Evolutionary conservation across 1,140 invertebrate species (phyloP), one percentile per base, ranked within the genome.

Genomic region (Homalodisca vitripennis): DNA sequence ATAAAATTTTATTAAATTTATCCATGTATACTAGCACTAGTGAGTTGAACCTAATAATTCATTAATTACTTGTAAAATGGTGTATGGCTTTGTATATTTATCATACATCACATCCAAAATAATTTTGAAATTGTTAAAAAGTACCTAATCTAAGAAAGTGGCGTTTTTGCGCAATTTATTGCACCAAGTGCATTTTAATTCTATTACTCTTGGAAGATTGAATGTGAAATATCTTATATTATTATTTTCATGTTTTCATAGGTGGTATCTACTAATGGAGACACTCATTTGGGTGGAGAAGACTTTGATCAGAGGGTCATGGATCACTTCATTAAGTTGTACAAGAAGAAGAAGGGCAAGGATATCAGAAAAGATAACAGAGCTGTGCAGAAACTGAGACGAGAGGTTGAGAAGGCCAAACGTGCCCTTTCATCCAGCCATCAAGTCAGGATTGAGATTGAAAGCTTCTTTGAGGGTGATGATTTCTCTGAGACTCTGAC

Each of bases 401-500:
- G 96, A 81, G n/a, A n/a, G n/a, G 95, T 98, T 17, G 97, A 99
- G 80, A 98, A 98, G 80, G 97, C 97, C 0, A 99, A 99, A 87
- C 87, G 98, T 79, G 94, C 95, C 46, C 84, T 99, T 64, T 98
- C 95, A 69, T 90, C 93, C 51, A 94, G 92, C 74, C 97, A 98
- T 80, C 95, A 98, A 83, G 82, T 83, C 74, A 92, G 92, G 80
- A 97, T 99, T 79, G 98, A 99, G 85, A 98, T 99, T 79, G 98
- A 99, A 84, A 98, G 95, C 17, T 93, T 99, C 87, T 98, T 94
- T 77, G 97, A 99, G 78, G 97, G 97, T 75, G 96, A 98, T 77
- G 98, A 99, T 78, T 99, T 99, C 88, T 97, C 93, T n/a, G 98
- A 99, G 83, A 97, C 95, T 13, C 84, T 99, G 51, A 99, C 98